Percentiles rank a stretch among this genome's conserved stretches.
These are phyloP conservation scores for Sylvilagus floridanus DNA, from an alignment of 2,797 vertebrate species.

Conservation along the genomic window DNA sequence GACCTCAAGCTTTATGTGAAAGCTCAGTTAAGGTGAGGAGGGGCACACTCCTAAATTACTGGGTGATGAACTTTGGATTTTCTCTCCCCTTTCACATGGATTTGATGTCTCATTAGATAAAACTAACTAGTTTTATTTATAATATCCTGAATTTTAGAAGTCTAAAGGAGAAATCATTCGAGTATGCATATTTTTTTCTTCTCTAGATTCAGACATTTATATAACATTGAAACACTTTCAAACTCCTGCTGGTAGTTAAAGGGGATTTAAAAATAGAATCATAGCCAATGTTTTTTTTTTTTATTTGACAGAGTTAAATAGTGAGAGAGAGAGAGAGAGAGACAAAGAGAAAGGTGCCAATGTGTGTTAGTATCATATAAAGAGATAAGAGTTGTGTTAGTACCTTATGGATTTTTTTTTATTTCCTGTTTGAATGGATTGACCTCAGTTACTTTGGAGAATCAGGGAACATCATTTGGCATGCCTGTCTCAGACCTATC, in stretches of 20 bases:
- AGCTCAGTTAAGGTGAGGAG: conserved; percentile 69
- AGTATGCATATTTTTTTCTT: conserved; percentile 75
- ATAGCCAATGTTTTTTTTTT: conserved; percentile 69
- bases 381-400: conserved; percentile 65
- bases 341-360: not conserved
- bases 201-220: conserved; percentile 76
- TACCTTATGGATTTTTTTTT: conserved; percentile 55
- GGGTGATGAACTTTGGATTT: conserved; percentile 75
- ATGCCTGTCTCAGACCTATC: conserved; percentile 64
- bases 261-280: conserved; percentile 81
- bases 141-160: conserved; percentile 73
- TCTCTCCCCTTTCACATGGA: conserved; percentile 71
- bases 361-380: conserved; percentile 66
- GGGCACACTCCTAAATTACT: conserved; percentile 75
- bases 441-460: conserved; percentile 66
- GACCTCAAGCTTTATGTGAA: conserved; percentile 70
- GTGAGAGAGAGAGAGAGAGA: too few relatives aligned
- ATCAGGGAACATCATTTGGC: conserved; percentile 68
- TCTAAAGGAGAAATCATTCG: conserved; percentile 80
- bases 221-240: conserved; percentile 75
- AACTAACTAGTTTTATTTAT: conserved; percentile 82
- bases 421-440: conserved; percentile 57
- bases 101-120: conserved; percentile 77
- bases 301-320: too few relatives aligned
- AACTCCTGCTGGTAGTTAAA: conserved; percentile 80